These are phyloP conservation scores for Hirtodrosophila confusa DNA, from an alignment of 2,888 invertebrate species.

Conservation along the genomic window DNA sequence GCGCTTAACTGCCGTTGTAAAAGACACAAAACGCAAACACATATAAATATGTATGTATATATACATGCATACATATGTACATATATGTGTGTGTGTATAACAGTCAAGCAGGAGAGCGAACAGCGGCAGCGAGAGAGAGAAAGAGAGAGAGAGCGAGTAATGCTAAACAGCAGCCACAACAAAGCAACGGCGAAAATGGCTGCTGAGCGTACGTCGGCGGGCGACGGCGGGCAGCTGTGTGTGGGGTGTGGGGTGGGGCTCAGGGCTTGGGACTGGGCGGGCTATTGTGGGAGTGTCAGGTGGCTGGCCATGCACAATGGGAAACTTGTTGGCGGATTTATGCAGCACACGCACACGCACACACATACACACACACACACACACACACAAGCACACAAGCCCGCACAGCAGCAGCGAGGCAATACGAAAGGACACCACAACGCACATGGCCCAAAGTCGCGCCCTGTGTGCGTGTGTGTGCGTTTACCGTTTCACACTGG, in stretches of 20 bases:
- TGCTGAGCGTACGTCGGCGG: constrained; percentile 27
- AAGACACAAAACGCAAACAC: constrained; percentile 32
- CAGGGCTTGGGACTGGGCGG: background rate
- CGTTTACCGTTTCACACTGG: constrained; percentile 54
- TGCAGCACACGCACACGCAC: constrained; percentile 59
- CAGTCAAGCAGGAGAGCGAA: constrained; percentile 12
- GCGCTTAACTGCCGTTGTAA: constrained; percentile 74
- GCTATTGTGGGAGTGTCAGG: constrained; percentile 32
- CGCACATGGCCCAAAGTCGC: constrained; percentile 65
- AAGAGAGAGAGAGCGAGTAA: constrained; percentile 27
- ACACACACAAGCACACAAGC: constrained; percentile 18
- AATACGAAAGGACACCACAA: constrained; percentile 53
- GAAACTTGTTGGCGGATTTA: constrained; percentile 80
- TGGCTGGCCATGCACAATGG: constrained; percentile 72
- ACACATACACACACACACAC: constrained; percentile 9
- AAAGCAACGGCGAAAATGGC: constrained; percentile 56
- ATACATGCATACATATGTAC: too few relatives aligned
- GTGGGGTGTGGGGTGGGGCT: background rate
- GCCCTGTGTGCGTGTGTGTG: constrained; percentile 30
- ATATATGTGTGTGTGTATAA: background rate
- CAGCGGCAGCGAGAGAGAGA: constrained; percentile 4
- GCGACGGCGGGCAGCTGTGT: background rate
- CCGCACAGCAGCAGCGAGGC: constrained; percentile 19
- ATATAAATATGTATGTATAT: background rate
- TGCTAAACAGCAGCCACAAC: constrained; percentile 55